Evolutionary conservation across 2,113 vertebrate genomes (phyloP).

Genomic region (Rhipidura dahli): DNA sequence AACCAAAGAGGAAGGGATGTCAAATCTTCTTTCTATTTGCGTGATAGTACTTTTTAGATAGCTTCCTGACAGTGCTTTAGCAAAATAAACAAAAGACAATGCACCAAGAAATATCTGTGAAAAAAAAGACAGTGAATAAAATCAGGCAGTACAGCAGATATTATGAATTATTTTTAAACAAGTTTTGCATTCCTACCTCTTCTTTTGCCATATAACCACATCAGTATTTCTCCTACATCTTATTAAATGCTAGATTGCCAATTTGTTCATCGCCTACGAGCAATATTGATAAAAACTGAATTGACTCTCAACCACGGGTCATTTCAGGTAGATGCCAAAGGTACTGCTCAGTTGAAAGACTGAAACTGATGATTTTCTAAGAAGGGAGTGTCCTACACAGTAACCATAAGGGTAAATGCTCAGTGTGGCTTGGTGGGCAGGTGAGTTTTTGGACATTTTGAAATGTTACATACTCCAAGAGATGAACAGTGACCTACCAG

Average conservation of each 20-base stretch:
- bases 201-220: not conserved
- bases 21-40: slow-evolving; percentile 92
- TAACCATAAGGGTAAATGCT: not conserved
- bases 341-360: not conserved
- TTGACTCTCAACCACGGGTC: not conserved
- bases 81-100: slow-evolving; percentile 91
- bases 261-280: not conserved
- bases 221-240: not conserved
- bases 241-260: not conserved
- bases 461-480: not conserved
- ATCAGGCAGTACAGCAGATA: not conserved
- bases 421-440: not conserved
- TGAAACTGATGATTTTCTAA: not conserved
- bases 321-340: not conserved
- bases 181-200: not conserved
- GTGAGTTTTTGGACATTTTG: not conserved
- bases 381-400: not conserved
- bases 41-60: slow-evolving; percentile 96
- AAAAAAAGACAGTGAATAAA: slow-evolving; percentile 15
- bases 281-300: not conserved
- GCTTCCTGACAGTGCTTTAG: slow-evolving; percentile 89
- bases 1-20: slow-evolving; percentile 91
- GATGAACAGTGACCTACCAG: not conserved
- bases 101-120: slow-evolving; percentile 86
- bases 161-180: not conserved